Evolutionary conservation across 2,888 invertebrate species (phyloP).

Genomic region (Micoletzkya japonica): DNA sequence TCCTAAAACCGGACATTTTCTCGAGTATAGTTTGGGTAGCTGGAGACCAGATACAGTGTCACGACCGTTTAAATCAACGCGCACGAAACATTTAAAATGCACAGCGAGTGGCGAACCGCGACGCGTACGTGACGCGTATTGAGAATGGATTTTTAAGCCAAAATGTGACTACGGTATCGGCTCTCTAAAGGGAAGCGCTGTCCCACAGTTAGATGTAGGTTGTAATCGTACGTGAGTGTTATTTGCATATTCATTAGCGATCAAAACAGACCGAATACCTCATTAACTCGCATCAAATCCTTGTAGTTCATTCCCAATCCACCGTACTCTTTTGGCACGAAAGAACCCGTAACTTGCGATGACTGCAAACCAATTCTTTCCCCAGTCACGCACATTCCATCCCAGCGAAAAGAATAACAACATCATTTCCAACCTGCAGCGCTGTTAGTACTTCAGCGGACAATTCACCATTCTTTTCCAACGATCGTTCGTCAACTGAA

Average conservation of each 20-base stretch:
- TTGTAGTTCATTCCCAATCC: constrained; percentile 58
- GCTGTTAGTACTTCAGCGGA: constrained; percentile 9
- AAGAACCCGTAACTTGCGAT: constrained; percentile 20
- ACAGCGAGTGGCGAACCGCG: too few relatives aligned
- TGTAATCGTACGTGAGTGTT: too few relatives aligned
- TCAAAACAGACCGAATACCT: too few relatives aligned
- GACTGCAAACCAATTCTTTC: neutral
- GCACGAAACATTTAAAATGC: too few relatives aligned
- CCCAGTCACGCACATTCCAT: neutral
- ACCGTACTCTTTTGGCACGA: constrained; percentile 52
- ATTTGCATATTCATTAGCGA: too few relatives aligned
- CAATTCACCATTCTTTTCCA: constrained; percentile 25
- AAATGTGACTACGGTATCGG: too few relatives aligned
- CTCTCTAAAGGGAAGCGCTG: too few relatives aligned
- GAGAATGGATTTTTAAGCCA: too few relatives aligned
- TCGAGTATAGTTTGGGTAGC: neutral
- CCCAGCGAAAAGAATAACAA: neutral
- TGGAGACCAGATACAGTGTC: too few relatives aligned
- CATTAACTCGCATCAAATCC: constrained; percentile 51
- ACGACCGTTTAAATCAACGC: too few relatives aligned
- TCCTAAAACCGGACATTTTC: constrained; percentile 36
- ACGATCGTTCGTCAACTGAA: constrained; percentile 14
- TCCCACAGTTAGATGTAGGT: too few relatives aligned
- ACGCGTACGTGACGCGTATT: too few relatives aligned
- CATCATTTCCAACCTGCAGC: neutral